Evolutionary conservation across 1,140 invertebrate species (phyloP), one percentile per base, ranked within the genome.

Genomic region (Ips typographus): DNA sequence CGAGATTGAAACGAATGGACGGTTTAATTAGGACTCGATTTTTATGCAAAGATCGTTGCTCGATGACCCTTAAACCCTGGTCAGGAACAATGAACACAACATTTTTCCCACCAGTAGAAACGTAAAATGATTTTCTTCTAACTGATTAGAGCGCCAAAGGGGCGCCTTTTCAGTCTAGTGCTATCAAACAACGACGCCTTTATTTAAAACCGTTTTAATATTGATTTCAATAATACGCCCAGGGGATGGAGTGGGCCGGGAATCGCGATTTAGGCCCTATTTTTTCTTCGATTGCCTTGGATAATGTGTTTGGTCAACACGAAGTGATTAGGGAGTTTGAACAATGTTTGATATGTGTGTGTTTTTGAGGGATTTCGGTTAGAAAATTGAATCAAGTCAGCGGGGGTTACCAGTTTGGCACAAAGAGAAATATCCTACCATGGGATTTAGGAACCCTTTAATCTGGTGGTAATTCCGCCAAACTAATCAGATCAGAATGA

Each of bases 211-310:
- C 40, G 59, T 56, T 63, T 64, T 63, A 63, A 69, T 69, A 64
- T 69, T 69, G 67, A 63, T 69, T 62, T 69, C 67, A 69, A 69
- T 69, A 69, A 69, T 69, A 69, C 67, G 67, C 67, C 67, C 61
- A 69, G 60, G 56, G 67, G 67, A 69, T 59, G 67, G 60, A 69
- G 36, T 55, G 60, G 67, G 67, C 56, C 37, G 65, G 57, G 43
- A 47, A 22, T 22, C 22, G 22, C 22, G 7, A 62, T 57, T 39
- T 39, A 57, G 38, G 38, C 38, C 44, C n/a, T 6, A n/a, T 47
- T 47, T n/a, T 47, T n/a, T 47, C 42, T 22, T 22, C 42, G 6
- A 40, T 40, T 8, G 36, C 22, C 39, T 1, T 3, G 37, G 36
- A 64, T 53, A 64, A 64, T 51, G 49, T 49, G 39, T 41, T 64